Evolutionary conservation across 2,888 invertebrate species (phyloP).

Genomic region (Drosophila suboccidentalis): DNA sequence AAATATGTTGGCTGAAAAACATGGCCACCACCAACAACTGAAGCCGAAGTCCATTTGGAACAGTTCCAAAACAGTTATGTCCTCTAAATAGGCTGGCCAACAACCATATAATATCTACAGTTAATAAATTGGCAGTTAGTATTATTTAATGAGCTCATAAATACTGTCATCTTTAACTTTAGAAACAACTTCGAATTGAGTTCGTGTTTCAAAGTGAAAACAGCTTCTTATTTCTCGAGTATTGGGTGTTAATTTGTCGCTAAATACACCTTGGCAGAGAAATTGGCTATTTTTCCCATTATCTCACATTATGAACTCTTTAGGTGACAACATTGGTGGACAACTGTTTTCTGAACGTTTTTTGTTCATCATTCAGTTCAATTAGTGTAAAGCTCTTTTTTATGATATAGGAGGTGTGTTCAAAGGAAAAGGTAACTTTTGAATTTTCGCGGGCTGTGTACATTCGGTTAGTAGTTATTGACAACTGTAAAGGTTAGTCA

Average conservation of each 20-base stretch:
- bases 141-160: conserved; percentile 28
- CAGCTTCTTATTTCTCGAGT: conserved; percentile 4
- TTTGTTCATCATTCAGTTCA: neutral
- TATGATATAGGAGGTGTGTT: no score
- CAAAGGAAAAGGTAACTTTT: no score
- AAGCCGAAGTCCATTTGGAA: conserved; percentile 10
- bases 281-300: neutral
- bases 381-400: neutral
- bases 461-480: no score
- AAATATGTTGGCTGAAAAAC: conserved; percentile 8
- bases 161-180: conserved; percentile 21
- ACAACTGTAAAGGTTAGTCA: no score
- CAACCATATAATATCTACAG: conserved; percentile 14
- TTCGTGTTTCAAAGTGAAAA: conserved; percentile 10
- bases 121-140: conserved; percentile 25
- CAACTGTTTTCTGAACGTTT: neutral
- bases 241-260: conserved; percentile 4
- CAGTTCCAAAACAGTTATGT: conserved; percentile 16
- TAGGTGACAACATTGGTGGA: neutral
- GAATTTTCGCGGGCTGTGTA: no score
- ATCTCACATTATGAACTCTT: neutral
- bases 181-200: neutral
- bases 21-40: conserved; percentile 4
- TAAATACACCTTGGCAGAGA: neutral
- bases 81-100: conserved; percentile 15